Evolutionary conservation across 1,140 invertebrate species (phyloP), one percentile per base, ranked within the genome.

Genomic region (Vollenhovia emeryi): DNA sequence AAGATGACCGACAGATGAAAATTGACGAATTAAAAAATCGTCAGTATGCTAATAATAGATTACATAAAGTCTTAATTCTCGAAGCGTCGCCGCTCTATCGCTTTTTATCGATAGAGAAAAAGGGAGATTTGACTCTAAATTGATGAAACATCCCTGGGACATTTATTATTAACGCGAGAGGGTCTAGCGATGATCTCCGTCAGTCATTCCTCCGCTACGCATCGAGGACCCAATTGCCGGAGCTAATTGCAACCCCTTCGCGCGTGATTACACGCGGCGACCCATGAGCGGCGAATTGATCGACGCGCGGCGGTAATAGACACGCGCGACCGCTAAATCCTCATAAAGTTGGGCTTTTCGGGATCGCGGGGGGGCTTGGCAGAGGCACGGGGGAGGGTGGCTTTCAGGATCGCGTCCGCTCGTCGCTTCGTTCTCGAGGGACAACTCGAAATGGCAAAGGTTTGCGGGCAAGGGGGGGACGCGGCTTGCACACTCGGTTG

Each of bases 401-500:
- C 78, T 82, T 69, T 82, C 48, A 57, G 59, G 24, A 68, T 36
- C 64, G 78, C 50, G 52, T 71, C 78, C 78, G 78, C 66, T 50
- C 43, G 40, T 50, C 60, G 18, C 55, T 24, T 27, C 43, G 50
- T 87, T n/a, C 86, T 84, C 87, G 30, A 6, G 84, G 84, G 87
- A 86, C 36, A 57, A 33, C 50, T 82, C 62, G 33, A 21, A 45
- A 40, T 18, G 45, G 21, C 6, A 45, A 27, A 43, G 71, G 55
- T 59, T 36, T 6, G 60, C 3, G 30, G 40, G 33, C 13, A 30
- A 52, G 80, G 36, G 59, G n/a, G 40, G n/a, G n/a, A n/a, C n/a
- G 50, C 21, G 71, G 64, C 60, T 76, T 79, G 84, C 84, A 85
- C 48, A 86, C 75, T 59, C 87, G 87, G 90, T 93, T 87, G 90